Evolutionary conservation across 2,113 vertebrate genomes (phyloP), one percentile per base, ranked within the genome.

Genomic region (Alaudala cheleensis): DNA sequence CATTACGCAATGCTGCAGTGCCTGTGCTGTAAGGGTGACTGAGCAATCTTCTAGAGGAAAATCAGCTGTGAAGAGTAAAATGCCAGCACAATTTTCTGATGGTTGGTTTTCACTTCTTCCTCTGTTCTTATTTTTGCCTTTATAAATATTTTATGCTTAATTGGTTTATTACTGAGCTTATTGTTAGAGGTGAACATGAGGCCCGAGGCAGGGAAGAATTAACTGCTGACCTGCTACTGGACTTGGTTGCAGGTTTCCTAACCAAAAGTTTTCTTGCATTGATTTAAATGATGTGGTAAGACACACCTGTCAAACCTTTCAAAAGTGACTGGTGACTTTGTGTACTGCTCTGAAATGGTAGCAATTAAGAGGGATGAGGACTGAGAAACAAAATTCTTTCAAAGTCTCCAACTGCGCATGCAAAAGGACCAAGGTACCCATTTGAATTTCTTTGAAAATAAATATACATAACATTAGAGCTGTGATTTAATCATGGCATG

Each of bases 1-100:
- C 64, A 44, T 95, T 96, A 96, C 6, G 82, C 82, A 93, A 83
- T 56, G 69, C 86, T 95, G 94, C 95, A 93, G 88, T 64, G 91
- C 81, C 86, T 90, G 58, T 71, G 65, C 81, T 3, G 13, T 73
- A 45, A 96, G 88, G 82, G 80, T 96, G 92, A 95, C 85, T 86
- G 94, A 94, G 88, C 90, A 83, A 95, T 78, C 58, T 86, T 57
- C 49, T 53, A 67, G 86, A 81, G 24, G 65, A 90, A 94, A 96
- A 72, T 92, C 86, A 82, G 31, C 81, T 79, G 39, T 29, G 62
- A 87, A 86, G 72, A 90, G 71, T 4, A 94, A 92, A 95, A 95
- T 69, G 74, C 71, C 85, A 88, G 45, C 58, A 58, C 0, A 2
- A 50, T 91, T 84, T 95, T 92, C 88, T 66, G 42, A 69, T 24